Base-by-base conservation (phyloP, 2,797 vertebrate genomes). In the Coregonus ussuriensis region DNA sequence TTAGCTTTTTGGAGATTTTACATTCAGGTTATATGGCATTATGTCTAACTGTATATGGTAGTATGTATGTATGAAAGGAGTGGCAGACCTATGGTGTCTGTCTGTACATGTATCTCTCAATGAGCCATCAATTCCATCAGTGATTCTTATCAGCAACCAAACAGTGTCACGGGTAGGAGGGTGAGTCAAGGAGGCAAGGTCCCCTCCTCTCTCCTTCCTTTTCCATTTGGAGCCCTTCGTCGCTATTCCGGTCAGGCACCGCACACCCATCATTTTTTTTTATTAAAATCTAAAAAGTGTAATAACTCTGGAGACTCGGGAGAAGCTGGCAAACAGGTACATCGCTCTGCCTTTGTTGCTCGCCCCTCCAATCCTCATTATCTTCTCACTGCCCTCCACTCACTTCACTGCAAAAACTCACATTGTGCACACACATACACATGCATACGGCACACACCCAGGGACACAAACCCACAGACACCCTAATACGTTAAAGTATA, bases 261-360 rank as follows among this genome's bases (percentile, higher is more conserved):
- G 69, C 51, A 16, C 88, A 87, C 88, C 84, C 76, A 69, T 74
- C 84, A 35, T 89, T 89, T 93, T 56, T 93, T 56, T 94, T 93
- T 92, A 94, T 94, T 94, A 93, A 93, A 94, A 91, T 85, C 78
- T 81, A 84, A 92, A 35, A 91, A 87, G 89, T 81, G 78, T 86
- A 89, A 91, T 91, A 92, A 91, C 83, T 88, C 81, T 37, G 81
- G 86, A 89, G 91, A 89, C 86, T 83, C 66, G 65, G 84, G 85
- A 74, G 78, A 85, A 53, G 81, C 88, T 86, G 88, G 33, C 33
- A 33, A 33, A 33, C 33, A 35, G 35, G 35, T 35, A 35, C 35
- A 4, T 35, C 35, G 0, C 79, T 87, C 83, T 86, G 79, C 76
- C 77, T 85, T 83, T 83, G 83, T 75, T 87, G 81, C 79, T 84